Evolutionary conservation across 2,888 invertebrate species (phyloP).

Genomic region (Eupithecia insigniata): DNA sequence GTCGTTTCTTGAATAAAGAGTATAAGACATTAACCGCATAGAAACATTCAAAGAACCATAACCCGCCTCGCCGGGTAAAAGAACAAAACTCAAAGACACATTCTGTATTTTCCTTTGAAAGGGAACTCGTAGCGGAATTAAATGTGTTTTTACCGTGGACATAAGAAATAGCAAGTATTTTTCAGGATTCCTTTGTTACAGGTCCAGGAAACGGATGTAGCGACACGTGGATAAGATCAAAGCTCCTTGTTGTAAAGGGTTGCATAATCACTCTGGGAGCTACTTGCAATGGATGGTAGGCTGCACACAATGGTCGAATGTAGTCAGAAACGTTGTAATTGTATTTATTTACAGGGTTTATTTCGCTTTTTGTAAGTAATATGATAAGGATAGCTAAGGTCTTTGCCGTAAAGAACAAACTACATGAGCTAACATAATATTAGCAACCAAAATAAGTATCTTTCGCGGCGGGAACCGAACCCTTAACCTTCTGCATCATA

Average conservation of each 20-base stretch:
- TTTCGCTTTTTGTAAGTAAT: no score
- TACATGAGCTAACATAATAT: no score
- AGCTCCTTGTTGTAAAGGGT: background rate
- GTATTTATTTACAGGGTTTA: background rate
- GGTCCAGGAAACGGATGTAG: background rate
- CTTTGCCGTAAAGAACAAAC: no score
- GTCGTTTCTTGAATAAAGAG: no score
- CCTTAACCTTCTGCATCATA: no score
- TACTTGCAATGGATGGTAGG: background rate
- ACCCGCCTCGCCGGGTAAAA: background rate
- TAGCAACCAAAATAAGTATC: no score
- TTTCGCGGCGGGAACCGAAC: no score
- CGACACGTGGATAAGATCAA: background rate
- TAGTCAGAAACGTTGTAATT: background rate
- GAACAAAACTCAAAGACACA: background rate
- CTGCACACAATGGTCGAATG: background rate
- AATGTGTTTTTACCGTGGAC: background rate
- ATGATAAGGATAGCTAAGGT: no score
- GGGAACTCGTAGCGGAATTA: background rate
- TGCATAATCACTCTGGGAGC: background rate
- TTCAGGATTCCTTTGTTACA: background rate
- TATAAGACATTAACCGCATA: no score
- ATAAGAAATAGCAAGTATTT: background rate
- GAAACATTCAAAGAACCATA: no score
- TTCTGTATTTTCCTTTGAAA: background rate